phyloP scores from a whole-genome alignment of 2,113 vertebrate genomes.

The Xiphophorus hellerii region DNA sequence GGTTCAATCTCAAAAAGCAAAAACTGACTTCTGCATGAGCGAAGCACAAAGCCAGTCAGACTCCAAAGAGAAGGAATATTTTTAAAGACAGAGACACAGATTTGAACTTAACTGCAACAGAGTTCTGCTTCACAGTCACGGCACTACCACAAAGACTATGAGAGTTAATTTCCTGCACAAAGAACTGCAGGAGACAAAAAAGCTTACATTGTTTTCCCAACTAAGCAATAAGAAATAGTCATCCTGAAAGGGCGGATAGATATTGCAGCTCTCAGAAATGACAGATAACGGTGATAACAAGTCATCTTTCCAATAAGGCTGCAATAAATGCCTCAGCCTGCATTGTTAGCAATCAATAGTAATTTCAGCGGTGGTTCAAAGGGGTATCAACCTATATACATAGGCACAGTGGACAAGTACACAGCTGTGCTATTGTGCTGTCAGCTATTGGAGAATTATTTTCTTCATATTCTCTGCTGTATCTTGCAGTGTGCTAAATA shows the following conservation, averaged over 20 bases:
- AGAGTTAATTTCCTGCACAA: slow-evolving; percentile 43
- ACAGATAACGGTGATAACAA: slow-evolving; percentile 29
- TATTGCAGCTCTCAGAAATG: slow-evolving; percentile 13
- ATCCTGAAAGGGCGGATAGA: slow-evolving; percentile 1
- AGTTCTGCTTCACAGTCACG: neutral
- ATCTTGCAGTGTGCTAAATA: neutral
- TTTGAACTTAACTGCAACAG: slow-evolving; percentile 1
- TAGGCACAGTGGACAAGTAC: slow-evolving; percentile 2
- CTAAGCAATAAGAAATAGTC: neutral
- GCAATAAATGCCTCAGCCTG: slow-evolving; percentile 12
- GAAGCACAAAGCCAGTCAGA: neutral
- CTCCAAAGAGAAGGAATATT: neutral
- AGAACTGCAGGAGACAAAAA: slow-evolving; percentile 14
- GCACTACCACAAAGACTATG: slow-evolving; percentile 22
- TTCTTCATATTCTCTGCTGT: neutral
- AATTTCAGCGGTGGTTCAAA: slow-evolving; percentile 20
- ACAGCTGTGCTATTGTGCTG: neutral
- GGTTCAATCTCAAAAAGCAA: neutral
- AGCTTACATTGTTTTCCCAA: slow-evolving; percentile 1
- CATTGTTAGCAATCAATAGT: slow-evolving; percentile 50
- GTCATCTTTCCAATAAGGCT: slow-evolving; percentile 9
- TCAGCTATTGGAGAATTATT: neutral
- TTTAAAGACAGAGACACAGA: slow-evolving; percentile 10
- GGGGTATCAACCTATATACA: slow-evolving; percentile 26
- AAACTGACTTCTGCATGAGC: neutral